A percentile compares a stretch with the other conserved stretches of the same genome.
phyloP scores from a whole-genome alignment of 2,888 invertebrate species.

The Drosophila neotestacea region DNA sequence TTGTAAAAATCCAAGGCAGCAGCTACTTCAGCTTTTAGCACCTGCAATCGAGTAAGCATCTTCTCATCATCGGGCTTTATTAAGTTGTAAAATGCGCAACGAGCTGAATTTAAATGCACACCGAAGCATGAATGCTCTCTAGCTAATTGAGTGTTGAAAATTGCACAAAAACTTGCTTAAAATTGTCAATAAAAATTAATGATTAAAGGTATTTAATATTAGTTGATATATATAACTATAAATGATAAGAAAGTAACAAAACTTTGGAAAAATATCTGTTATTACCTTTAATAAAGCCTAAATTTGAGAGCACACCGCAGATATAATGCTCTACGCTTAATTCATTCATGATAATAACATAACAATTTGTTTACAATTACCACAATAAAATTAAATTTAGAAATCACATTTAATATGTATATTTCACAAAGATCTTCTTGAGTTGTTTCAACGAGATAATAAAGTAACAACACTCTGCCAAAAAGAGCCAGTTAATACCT shows the following conservation, averaged over 20 bases:
- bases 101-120: conserved; percentile 14
- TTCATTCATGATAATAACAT: too few species aligned
- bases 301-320: too few species aligned
- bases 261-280: too few species aligned
- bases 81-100: conserved; percentile 61
- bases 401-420: too few species aligned
- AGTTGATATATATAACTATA: too few species aligned
- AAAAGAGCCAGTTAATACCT: conserved; percentile 1
- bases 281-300: too few species aligned
- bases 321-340: too few species aligned
- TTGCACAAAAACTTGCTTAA: neutral
- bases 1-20: conserved; percentile 54
- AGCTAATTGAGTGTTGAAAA: neutral
- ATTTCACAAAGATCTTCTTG: neutral
- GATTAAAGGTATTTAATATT: too few species aligned
- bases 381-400: too few species aligned
- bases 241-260: too few species aligned
- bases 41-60: conserved; percentile 61
- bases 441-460: neutral
- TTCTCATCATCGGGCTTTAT: conserved; percentile 56
- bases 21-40: conserved; percentile 58
- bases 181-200: neutral
- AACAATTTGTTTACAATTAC: too few species aligned
- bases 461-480: neutral
- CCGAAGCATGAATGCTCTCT: conserved; percentile 42